Evolutionary conservation across 1,140 invertebrate genomes (phyloP), one percentile per base, ranked within the genome.

Genomic region (Tribolium madens): DNA sequence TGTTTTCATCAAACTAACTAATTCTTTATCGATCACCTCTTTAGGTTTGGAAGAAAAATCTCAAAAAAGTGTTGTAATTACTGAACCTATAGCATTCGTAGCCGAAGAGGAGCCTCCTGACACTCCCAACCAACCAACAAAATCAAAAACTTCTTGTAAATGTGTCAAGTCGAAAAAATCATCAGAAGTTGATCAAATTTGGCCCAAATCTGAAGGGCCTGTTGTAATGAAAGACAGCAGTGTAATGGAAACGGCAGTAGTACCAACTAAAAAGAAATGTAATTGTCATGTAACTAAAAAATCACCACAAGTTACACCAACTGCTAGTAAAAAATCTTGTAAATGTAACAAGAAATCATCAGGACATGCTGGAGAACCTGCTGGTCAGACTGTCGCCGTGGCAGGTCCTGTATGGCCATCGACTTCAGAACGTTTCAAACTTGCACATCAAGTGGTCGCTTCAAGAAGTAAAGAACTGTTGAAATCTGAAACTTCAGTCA

Each of bases 101-200:
- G 6, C 21, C 21, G 21, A 26, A 26, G 21, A 26, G 6, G 6
- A 26, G 21, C 21, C 21, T 26, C 21, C 21, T 26, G 21, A 26
- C 21, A 26, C 21, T 26, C 21, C 21, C 3, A 1, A 0, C 21
- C 21, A 26, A 26, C 9, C 12, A 53, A 1, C 50, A 4, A 53
- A 15, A 53, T 15, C 50, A 53, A 60, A 26, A 60, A 26, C 13
- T 1, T 60, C 53, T 26, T 60, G 53, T 60, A 60, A 18, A 60
- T 60, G 53, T n/a, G 13, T 60, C 18, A 26, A 60, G 26, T 13
- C 53, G 7, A 60, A 15, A 60, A 60, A 10, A 15, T 10, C 15
- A 9, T 10, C 9, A 14, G 53, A 18, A 0, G 18, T 60, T 60
- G 53, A 53, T 14, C 50, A 60, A 60, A 18, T 26, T 9, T 18